These are phyloP conservation scores for Synanceia verrucosa DNA, from an alignment of 2,797 vertebrate species.

Conservation along the genomic window DNA sequence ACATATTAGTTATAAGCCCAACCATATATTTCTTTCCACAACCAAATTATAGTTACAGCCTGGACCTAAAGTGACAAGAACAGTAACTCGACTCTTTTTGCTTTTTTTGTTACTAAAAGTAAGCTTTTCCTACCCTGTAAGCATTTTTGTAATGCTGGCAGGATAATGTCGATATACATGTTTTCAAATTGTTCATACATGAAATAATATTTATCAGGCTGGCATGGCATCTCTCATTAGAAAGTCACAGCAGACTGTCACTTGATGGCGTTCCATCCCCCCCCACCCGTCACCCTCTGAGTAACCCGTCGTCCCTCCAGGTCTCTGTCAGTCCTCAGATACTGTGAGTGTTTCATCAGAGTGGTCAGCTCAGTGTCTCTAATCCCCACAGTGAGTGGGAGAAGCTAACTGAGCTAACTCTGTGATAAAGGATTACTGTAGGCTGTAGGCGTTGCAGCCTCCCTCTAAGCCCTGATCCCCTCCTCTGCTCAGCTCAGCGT, in stretches of 20 bases:
- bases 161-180: not conserved
- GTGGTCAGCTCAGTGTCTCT: constrained; percentile 69
- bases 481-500: constrained; percentile 29
- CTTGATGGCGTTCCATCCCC: not conserved
- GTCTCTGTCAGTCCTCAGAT: constrained; percentile 55
- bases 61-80: no score
- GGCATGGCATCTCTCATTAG: not conserved
- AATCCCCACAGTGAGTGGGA: constrained; percentile 73
- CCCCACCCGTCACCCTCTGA: not conserved
- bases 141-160: not conserved
- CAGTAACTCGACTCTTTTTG: not conserved
- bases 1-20: no score
- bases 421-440: constrained; percentile 77
- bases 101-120: rapidly evolving
- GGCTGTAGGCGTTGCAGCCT: constrained; percentile 53
- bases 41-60: no score
- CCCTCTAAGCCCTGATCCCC: constrained; percentile 61
- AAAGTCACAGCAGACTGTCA: constrained; percentile 7
- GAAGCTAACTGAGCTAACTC: constrained; percentile 70
- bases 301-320: constrained; percentile 44
- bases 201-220: constrained; percentile 1
- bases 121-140: no score
- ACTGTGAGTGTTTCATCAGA: constrained; percentile 69
- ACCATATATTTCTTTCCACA: no score
- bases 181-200: not conserved